Base-by-base conservation (phyloP, 2,113 vertebrate genomes). In the Epinephelus fuscoguttatus region DNA sequence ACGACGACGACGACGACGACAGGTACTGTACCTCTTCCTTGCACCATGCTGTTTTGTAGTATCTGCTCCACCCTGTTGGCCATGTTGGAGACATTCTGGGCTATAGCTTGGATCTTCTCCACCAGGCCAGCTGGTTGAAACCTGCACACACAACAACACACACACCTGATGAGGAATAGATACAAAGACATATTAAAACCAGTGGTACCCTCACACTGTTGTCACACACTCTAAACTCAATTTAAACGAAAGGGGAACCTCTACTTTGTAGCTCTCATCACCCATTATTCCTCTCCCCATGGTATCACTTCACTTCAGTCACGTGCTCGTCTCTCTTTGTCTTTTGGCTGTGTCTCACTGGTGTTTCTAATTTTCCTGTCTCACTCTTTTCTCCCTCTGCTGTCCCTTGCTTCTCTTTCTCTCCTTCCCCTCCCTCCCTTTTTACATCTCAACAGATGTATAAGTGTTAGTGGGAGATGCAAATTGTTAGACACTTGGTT, bases 61-160 rank as follows among this genome's bases (percentile, higher is more conserved):
- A 99, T 98, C 94, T 98, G 98, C 91, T 99, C 98, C 88, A 99
- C 96, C 79, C 97, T 97, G 75, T 95, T 89, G 0, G 97, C 97
- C 1, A 99, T 98, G 93, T 98, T 97, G 0, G 98, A 99, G 68
- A 99, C 97, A 0, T 99, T 99, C 91, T 98, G 98, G 61, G 98
- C 98, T 17, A 99, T 99, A 75, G 97, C 97, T 94, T 99, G 98
- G 93, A 99, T 99, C 89, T 94, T 96, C 92, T 99, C 98, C 95
- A 99, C 96, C 88, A 99, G 88, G 60, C 96, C 94, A 0, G 95
- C 94, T 25, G 96, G 96, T 80, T 97, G 96, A 82, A 97, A 95
- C 93, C 98, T 99, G 85, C 61, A 77, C 45, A 73, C 21, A 68
- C 69, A 78, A 82, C 63, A 72, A 75, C 66, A 76, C 42, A 75